phyloP scores from a whole-genome alignment of 2,797 vertebrate genomes.

The Graptemys geographica region DNA sequence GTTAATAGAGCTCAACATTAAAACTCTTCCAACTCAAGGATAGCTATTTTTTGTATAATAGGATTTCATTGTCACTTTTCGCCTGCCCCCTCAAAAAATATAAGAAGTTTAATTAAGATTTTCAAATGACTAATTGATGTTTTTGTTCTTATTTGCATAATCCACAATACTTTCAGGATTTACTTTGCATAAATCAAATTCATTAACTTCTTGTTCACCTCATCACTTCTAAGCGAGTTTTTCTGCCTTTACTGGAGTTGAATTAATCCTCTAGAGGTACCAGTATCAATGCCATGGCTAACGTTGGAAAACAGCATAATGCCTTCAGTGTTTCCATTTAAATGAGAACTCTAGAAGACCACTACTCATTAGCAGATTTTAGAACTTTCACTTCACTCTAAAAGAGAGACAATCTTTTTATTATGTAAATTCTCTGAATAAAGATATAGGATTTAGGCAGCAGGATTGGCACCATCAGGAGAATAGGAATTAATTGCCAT shows the following conservation, averaged over 20 bases:
- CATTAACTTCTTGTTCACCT: conserved; percentile 75
- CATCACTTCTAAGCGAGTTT: conserved; percentile 69
- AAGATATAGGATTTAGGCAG: conserved; percentile 1
- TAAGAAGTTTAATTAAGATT: conserved; percentile 54
- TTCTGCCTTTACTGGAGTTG: conserved; percentile 73
- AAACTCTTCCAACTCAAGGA: neutral
- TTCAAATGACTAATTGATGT: conserved; percentile 39
- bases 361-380: conserved; percentile 72
- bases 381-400: conserved; percentile 63
- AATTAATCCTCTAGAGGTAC: conserved; percentile 78
- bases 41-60: neutral
- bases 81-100: neutral
- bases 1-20: conserved; percentile 35
- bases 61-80: neutral
- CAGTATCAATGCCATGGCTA: conserved; percentile 61
- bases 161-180: conserved; percentile 69
- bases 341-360: conserved; percentile 70
- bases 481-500: conserved; percentile 18
- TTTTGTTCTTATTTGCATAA: conserved; percentile 73
- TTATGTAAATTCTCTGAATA: neutral
- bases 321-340: conserved; percentile 68
- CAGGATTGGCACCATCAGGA: neutral
- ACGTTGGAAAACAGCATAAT: conserved; percentile 71
- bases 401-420: conserved; percentile 52
- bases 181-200: conserved; percentile 80